phyloP scores from a whole-genome alignment of 2,888 invertebrate genomes.

The Orthosia gracilis region DNA sequence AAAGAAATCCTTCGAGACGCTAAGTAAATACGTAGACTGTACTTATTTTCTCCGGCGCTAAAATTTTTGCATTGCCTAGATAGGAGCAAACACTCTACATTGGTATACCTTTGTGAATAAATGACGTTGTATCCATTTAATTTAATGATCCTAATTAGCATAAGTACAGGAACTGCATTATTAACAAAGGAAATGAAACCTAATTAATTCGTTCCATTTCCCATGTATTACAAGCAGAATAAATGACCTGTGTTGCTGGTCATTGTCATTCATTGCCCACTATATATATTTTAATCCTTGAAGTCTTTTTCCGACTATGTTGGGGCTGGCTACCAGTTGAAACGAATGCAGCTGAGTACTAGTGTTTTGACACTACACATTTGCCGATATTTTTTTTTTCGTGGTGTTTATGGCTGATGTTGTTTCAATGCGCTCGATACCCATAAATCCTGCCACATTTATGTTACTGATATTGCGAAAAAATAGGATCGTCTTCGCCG shows the following conservation, averaged over 20 bases:
- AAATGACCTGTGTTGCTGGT: slow-evolving; percentile 11
- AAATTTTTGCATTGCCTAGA: slow-evolving; percentile 2
- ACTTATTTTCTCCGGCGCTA: slow-evolving; percentile 11
- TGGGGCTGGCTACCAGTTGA: too few relatives aligned
- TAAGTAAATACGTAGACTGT: slow-evolving; percentile 18
- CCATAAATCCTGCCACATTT: not conserved
- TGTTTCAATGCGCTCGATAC: not conserved
- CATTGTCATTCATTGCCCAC: not conserved
- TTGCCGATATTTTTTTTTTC: too few relatives aligned
- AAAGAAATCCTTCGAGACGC: slow-evolving; percentile 48
- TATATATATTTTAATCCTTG: too few relatives aligned
- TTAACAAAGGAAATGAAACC: slow-evolving; percentile 62
- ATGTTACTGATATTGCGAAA: not conserved
- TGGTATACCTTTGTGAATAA: not conserved
- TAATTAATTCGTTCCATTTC: slow-evolving; percentile 54
- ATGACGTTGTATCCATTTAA: slow-evolving; percentile 34
- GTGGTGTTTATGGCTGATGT: not conserved
- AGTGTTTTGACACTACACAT: too few relatives aligned
- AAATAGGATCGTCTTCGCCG: not conserved
- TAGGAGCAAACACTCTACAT: not conserved
- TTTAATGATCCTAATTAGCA: slow-evolving; percentile 40
- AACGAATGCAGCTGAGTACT: too few relatives aligned
- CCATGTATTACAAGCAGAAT: slow-evolving; percentile 21
- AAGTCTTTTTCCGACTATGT: too few relatives aligned
- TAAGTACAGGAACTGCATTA: slow-evolving; percentile 56